Evolutionary conservation across 1,140 invertebrate species (phyloP), one percentile per base, ranked within the genome.

Genomic region (Lineus longissimus): DNA sequence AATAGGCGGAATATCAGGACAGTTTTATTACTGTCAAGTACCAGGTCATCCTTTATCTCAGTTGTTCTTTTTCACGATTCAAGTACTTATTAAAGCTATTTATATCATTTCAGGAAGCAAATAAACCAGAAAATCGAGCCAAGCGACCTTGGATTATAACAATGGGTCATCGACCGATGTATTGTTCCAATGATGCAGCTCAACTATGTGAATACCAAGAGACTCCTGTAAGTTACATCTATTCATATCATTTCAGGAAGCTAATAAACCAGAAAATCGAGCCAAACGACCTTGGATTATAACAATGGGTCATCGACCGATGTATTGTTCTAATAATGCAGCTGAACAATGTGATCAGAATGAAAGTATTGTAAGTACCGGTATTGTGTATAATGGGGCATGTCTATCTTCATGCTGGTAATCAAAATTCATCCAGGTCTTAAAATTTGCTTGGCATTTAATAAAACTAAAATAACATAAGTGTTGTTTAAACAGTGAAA

Each of bases 251-350:
- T 36, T 36, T 36, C 33, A 71, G 67, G 61, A 69, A 59, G 70
- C 70, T 13, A 72, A 69, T 55, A 62, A 59, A n/a, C 47, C 47
- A 27, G 47, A 51, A 61, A 73, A 71, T 47, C 41, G 71, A 33
- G 63, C 65, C 15, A 58, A 43, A 23, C 56, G 62, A 2, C 71
- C 71, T 22, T 73, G 71, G 71, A 67, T 73, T 43, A 71, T 73
- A 23, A 56, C 65, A 1, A 63, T 68, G 63, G 70, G 62, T 40
- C 71, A 73, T 61, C 59, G 67, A 40, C 71, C 70, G 9, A 65
- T 73, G 67, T 73, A 72, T 51, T 70, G 70, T 51, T 30, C 59
- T 36, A 63, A 62, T 30, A 43, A 56, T 33, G 73, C 79, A 65
- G 65, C 69, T 36, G 74, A 36, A 31, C 56, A 1, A 6, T 51